Percentiles rank a stretch among this genome's conserved stretches.
Evolutionary conservation across 2,888 invertebrate species (phyloP).

Genomic region (Yponomeuta evonymella): DNA sequence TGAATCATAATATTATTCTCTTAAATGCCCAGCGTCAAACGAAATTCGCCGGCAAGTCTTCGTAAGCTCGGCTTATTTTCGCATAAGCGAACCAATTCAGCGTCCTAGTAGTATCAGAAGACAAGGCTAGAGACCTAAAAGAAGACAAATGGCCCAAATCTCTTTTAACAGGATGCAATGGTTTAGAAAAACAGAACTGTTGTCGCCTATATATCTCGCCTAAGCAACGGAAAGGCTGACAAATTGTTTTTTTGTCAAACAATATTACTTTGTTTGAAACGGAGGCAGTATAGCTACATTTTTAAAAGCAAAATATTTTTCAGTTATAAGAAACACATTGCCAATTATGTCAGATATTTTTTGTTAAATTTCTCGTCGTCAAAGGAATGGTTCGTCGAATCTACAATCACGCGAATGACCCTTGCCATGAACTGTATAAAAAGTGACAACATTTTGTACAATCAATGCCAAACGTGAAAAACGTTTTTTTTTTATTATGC

Average conservation of each 20-base stretch:
- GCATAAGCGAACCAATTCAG: neutral
- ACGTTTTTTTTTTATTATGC: no score
- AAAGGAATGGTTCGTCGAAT: no score
- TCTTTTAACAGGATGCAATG: conserved; percentile 1
- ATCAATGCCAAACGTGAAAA: no score
- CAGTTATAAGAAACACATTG: neutral
- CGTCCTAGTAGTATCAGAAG: neutral
- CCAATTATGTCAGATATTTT: no score
- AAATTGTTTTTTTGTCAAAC: conserved; percentile 2
- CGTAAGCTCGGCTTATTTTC: neutral
- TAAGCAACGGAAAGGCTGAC: neutral
- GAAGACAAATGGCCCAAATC: neutral
- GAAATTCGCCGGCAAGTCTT: neutral
- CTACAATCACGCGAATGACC: no score
- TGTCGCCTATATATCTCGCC: conserved; percentile 1
- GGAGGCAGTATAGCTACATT: neutral
- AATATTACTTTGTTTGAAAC: neutral
- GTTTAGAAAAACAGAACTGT: neutral
- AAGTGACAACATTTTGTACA: no score
- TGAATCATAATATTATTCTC: no score
- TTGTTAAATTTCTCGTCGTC: no score
- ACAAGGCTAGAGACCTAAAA: neutral
- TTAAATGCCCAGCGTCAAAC: neutral
- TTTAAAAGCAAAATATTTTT: neutral
- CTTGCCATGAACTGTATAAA: no score